Conservation (phyloP, 2,888 invertebrate species). For the Drosophila stalkeri region DNA sequence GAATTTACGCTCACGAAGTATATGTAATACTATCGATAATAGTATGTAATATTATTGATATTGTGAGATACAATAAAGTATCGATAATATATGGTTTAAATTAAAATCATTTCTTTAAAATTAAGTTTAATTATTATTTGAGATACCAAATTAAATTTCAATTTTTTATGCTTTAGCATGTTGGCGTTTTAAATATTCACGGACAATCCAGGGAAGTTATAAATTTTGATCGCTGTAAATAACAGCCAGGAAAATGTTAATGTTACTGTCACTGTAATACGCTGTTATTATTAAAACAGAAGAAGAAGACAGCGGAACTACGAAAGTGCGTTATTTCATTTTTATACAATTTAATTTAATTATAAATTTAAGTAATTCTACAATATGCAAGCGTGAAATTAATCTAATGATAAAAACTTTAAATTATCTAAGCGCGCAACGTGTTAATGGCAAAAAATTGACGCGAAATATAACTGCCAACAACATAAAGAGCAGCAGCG, state of each 20-base stretch:
- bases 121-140: too few species aligned
- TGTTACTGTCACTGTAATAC: constrained; percentile 27
- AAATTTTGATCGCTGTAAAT: constrained; percentile 27
- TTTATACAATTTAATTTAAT: constrained; percentile 73
- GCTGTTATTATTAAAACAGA: constrained; percentile 52
- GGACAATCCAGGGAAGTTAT: not conserved
- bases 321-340: constrained; percentile 78
- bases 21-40: constrained; percentile 7
- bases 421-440: constrained; percentile 35
- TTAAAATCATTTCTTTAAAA: not conserved
- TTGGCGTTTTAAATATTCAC: not conserved
- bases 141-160: not conserved
- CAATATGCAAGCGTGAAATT: constrained; percentile 67
- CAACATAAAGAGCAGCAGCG: constrained; percentile 60
- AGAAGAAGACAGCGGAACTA: constrained; percentile 60
- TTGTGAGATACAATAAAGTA: not conserved
- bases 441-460: constrained; percentile 62
- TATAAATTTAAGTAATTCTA: constrained; percentile 69
- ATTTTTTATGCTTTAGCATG: not conserved
- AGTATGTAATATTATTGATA: not conserved
- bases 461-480: constrained; percentile 67
- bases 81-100: not conserved
- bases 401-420: constrained; percentile 45
- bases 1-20: constrained; percentile 24
- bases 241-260: constrained; percentile 32